Evolutionary conservation across 1,140 invertebrate species (phyloP).

Genomic region (Nilaparvata lugens): DNA sequence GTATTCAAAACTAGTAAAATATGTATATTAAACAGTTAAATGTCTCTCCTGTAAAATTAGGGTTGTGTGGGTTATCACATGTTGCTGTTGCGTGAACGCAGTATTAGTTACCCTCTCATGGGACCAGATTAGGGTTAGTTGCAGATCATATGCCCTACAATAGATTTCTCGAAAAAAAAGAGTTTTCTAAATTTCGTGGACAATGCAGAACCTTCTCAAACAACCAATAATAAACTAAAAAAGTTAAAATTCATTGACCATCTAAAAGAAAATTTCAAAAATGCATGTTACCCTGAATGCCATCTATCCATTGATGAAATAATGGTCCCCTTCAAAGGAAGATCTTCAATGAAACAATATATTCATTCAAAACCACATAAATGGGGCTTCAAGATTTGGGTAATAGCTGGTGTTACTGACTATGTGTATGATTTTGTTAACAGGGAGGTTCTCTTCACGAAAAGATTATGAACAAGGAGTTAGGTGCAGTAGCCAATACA

Average conservation of each 20-base stretch:
- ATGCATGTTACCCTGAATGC: slow-evolving; percentile 29
- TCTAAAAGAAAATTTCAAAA: slow-evolving; percentile 22
- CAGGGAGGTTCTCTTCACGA: slow-evolving; percentile 11
- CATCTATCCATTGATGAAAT: slow-evolving; percentile 24
- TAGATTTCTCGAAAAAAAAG: too few relatives aligned
- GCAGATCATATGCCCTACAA: too few relatives aligned
- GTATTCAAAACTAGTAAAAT: too few relatives aligned
- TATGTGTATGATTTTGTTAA: slow-evolving; percentile 26
- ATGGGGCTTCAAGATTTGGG: slow-evolving; percentile 26
- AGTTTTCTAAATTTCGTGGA: too few relatives aligned
- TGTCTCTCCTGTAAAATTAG: too few relatives aligned
- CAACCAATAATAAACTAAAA: slow-evolving; percentile 12
- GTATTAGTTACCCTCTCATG: too few relatives aligned
- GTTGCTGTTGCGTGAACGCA: too few relatives aligned
- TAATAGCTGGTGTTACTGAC: slow-evolving; percentile 11
- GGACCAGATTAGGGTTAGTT: too few relatives aligned
- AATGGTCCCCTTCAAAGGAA: slow-evolving; percentile 23
- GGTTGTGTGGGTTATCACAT: too few relatives aligned
- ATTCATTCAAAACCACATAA: slow-evolving; percentile 32
- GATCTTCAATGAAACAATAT: slow-evolving; percentile 22
- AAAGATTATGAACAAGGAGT: background rate
- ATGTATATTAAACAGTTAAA: too few relatives aligned
- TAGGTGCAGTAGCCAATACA: slow-evolving; percentile 16
- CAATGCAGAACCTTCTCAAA: too few relatives aligned
- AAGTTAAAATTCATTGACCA: slow-evolving; percentile 25